phyloP scores from a whole-genome alignment of 1,140 invertebrate species.

The Diorhabda sublineata region DNA sequence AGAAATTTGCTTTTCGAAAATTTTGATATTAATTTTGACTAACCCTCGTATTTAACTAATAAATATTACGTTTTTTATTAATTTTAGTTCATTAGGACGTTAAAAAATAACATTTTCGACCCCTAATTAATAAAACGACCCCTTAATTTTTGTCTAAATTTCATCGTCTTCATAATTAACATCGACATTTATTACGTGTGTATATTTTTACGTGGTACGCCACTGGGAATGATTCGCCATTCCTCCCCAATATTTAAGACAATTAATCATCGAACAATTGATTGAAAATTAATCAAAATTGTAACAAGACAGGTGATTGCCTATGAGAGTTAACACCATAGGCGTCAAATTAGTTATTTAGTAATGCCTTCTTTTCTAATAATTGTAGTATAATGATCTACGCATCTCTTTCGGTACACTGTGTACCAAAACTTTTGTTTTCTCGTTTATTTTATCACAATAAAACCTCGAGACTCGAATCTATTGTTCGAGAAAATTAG shows the following conservation, averaged over 20 bases:
- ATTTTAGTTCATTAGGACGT: too few species aligned
- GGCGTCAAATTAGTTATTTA: constrained; percentile 45
- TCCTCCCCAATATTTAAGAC: constrained; percentile 19
- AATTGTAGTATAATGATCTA: constrained; percentile 24
- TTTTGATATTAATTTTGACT: too few species aligned
- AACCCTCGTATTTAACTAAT: too few species aligned
- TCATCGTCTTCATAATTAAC: too few species aligned
- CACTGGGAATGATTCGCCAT: constrained; percentile 22
- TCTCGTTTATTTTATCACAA: constrained; percentile 17
- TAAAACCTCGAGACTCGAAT: constrained; percentile 3
- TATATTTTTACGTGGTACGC: not conserved
- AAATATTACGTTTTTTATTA: too few species aligned
- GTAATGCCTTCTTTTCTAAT: constrained; percentile 14
- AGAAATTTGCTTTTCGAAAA: too few species aligned
- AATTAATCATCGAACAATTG: constrained; percentile 46
- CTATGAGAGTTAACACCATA: constrained; percentile 43
- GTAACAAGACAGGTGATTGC: constrained; percentile 50
- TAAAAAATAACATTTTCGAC: too few species aligned
- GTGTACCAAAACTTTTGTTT: constrained; percentile 15
- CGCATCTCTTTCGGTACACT: constrained; percentile 9
- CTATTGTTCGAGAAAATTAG: constrained; percentile 9
- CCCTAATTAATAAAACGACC: too few species aligned
- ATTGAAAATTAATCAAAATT: constrained; percentile 50
- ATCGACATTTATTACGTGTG: too few species aligned
- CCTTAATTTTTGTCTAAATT: too few species aligned